phyloP scores from a whole-genome alignment of 2,113 vertebrate species.

The Spizaetus ornatus region DNA sequence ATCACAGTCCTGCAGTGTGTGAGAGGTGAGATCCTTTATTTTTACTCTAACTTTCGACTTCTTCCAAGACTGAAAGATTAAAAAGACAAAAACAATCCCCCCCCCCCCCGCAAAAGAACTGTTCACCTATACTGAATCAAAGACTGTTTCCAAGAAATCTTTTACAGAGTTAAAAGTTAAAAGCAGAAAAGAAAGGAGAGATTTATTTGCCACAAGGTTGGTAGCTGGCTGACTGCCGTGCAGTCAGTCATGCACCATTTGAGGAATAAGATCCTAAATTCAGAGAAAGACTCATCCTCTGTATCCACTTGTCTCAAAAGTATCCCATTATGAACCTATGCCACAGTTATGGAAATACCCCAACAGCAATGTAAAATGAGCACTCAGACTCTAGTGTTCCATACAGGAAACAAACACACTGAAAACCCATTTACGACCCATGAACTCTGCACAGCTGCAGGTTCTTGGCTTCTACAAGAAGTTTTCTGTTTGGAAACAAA shows the following conservation, averaged over 20 bases:
- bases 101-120: accelerated
- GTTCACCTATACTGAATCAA: background rate
- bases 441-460: background rate
- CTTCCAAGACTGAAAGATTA: background rate
- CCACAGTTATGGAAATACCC: background rate
- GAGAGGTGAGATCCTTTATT: background rate
- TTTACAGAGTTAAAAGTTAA: background rate
- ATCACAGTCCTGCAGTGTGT: background rate
- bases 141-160: background rate
- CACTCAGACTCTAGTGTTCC: background rate
- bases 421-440: background rate
- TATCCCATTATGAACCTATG: background rate
- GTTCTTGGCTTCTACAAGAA: background rate
- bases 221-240: background rate
- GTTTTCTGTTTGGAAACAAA: background rate
- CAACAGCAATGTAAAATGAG: background rate
- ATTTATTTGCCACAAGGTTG: background rate
- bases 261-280: background rate
- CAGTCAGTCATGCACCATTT: background rate
- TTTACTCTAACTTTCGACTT: background rate
- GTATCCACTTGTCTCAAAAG: background rate
- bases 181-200: background rate
- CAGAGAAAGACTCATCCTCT: background rate
- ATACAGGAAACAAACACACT: background rate
- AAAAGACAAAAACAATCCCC: background rate